Conservation (phyloP, 1,140 invertebrate species). For the Meloidogyne hapla region DNA sequence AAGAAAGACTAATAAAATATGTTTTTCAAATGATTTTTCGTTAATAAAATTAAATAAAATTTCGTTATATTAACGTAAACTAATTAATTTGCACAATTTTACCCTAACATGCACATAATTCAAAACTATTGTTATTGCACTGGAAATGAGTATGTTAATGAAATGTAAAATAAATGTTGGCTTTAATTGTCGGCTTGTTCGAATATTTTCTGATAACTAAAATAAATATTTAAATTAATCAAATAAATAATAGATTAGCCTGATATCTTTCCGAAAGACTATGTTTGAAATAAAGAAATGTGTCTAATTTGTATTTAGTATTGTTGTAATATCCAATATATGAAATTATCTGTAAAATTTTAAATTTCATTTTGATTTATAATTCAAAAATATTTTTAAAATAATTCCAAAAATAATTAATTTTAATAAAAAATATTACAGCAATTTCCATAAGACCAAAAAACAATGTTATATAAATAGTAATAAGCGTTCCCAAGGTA, state of each 20-base stretch:
- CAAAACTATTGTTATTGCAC: background rate
- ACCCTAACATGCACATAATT: background rate
- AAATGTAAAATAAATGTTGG: constrained; percentile 16
- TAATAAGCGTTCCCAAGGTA: background rate
- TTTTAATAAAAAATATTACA: background rate
- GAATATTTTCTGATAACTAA: background rate
- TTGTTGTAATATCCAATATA: constrained; percentile 7
- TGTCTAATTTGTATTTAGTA: background rate
- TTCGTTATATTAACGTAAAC: too few species aligned
- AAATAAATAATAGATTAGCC: background rate
- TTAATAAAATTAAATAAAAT: too few species aligned
- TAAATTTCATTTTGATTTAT: background rate
- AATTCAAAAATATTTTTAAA: too few species aligned
- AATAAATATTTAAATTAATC: background rate
- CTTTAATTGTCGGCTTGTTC: background rate
- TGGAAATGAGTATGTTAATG: constrained; percentile 3
- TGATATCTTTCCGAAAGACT: constrained; percentile 12
- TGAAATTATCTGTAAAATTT: background rate
- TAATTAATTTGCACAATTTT: too few species aligned
- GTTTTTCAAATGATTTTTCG: too few species aligned
- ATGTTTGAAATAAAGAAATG: constrained; percentile 9
- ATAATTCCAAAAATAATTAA: background rate
- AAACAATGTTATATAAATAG: background rate
- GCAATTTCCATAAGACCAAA: background rate
- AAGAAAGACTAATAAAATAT: too few species aligned